Conservation (phyloP, 2,113 vertebrate species). For the Eubucco bourcierii region DNA sequence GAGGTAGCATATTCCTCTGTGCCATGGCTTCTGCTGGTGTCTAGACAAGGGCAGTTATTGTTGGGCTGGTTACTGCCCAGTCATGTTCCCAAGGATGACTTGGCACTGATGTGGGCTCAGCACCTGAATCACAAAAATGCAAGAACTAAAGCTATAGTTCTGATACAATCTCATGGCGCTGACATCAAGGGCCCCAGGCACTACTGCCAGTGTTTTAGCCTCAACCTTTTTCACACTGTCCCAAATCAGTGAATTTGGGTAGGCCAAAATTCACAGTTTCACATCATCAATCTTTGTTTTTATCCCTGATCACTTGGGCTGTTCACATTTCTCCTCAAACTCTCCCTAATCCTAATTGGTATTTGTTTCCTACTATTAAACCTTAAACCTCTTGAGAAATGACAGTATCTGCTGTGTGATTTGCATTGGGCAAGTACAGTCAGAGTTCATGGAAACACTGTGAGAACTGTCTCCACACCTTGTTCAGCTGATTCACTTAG, state of each 20-base stretch:
- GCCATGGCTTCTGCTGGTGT: background rate
- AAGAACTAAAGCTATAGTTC: background rate
- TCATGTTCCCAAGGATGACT: constrained; percentile 11
- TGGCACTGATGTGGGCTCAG: background rate
- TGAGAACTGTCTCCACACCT: background rate
- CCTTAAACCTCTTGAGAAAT: background rate
- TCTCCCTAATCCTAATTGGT: background rate
- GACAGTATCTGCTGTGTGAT: background rate
- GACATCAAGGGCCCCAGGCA: background rate
- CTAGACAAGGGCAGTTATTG: constrained; percentile 25
- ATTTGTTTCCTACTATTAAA: background rate
- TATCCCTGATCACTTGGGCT: background rate
- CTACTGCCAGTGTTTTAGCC: background rate
- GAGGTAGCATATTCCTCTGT: background rate
- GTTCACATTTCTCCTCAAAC: background rate
- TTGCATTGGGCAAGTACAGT: background rate
- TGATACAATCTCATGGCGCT: background rate
- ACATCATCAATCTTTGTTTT: background rate
- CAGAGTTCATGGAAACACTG: background rate
- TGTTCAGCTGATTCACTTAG: background rate
- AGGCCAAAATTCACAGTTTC: background rate
- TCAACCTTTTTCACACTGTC: background rate
- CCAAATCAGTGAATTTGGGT: background rate
- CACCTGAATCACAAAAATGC: constrained; percentile 16
- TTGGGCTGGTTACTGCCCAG: constrained; percentile 4